Percentiles rank a stretch among this genome's conserved stretches.
Conservation (phyloP, 2,888 invertebrate species). For the Criorhina ranunculi region DNA sequence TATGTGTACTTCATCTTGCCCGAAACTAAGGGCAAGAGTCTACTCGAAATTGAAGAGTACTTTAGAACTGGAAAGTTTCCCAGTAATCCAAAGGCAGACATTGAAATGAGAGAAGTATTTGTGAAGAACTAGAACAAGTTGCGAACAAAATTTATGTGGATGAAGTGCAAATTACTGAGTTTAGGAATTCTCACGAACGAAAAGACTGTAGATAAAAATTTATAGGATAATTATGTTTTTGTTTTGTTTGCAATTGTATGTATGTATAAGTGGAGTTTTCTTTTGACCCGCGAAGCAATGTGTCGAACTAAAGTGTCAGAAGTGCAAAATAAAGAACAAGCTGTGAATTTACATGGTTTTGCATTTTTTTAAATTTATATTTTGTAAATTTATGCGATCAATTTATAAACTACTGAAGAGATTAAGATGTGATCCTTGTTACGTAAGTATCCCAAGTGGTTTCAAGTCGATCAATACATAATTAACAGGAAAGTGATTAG, state of each 20-base stretch:
- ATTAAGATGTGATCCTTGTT: too few relatives aligned
- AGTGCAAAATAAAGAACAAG: conserved; percentile 42
- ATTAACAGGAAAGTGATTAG: too few relatives aligned
- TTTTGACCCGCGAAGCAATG: neutral
- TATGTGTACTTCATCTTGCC: conserved; percentile 88
- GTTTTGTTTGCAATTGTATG: conserved; percentile 29
- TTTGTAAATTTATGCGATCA: too few relatives aligned
- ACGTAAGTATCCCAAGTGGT: too few relatives aligned
- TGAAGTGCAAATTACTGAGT: conserved; percentile 29
- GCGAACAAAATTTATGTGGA: neutral
- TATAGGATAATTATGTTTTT: conserved; percentile 32
- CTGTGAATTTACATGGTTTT: conserved; percentile 31
- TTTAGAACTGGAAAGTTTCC: conserved; percentile 79
- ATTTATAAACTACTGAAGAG: too few relatives aligned
- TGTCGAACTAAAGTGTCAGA: neutral
- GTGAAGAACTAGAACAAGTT: conserved; percentile 80
- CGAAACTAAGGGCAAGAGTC: conserved; percentile 89
- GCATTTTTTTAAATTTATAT: neutral
- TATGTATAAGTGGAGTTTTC: neutral
- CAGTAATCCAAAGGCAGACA: conserved; percentile 76
- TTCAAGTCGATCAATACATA: too few relatives aligned
- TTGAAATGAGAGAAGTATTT: conserved; percentile 80
- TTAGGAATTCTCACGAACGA: conserved; percentile 52
- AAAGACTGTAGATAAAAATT: conserved; percentile 71
- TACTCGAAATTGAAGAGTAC: conserved; percentile 88